Base-by-base conservation (phyloP, 2,797 vertebrate genomes). In the Loriculus beryllinus region DNA sequence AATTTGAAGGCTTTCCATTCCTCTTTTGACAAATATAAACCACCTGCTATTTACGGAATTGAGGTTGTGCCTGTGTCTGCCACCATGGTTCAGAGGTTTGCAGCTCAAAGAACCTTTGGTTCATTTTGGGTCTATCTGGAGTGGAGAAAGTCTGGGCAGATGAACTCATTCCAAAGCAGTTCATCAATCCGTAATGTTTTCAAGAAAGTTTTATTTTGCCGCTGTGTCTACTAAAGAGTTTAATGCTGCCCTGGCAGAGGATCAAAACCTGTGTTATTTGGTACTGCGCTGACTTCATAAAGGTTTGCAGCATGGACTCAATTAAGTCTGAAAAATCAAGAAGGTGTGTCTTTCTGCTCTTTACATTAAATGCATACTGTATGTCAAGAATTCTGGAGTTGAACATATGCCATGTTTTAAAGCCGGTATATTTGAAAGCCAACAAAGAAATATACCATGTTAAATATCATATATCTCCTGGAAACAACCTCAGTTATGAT, bases 131-230 rank as follows among this genome's bases (percentile, higher is more conserved):
- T 96, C 86, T 95, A 33, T 82, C 54, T 69, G 85, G 87, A 90
- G 70, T 56, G 70, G 88, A 96, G 95, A 96, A 97, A 97, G 74
- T 93, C 94, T 97, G 93, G 67, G 91, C 85, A 67, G 90, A 68
- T 97, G 96, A 93, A 95, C 69, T 91, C 74, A 51, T 94, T 96
- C 96, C 96, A 97, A 96, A 96, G 96, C 93, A 97, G 96, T 97
- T 98, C 94, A 96, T 97, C 97, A 97, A 88, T 87, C 80, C 5
- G 47, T 96, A 96, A 97, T 94, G 79, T 97, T 97, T 98, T 97
- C 97, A 98, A 97, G 97, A 96, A 97, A 90, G 79, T 96, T 97
- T 97, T 97, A 95, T 97, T 97, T 97, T 96, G 86, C 95, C 3
- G 35, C 90, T 96, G 89, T 80, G 86, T 94, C 93, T 97, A 93